A percentile compares a stretch with the other conserved stretches of the same genome.
phyloP scores from a whole-genome alignment of 2,113 vertebrate genomes.

The Calidris pugnax region DNA sequence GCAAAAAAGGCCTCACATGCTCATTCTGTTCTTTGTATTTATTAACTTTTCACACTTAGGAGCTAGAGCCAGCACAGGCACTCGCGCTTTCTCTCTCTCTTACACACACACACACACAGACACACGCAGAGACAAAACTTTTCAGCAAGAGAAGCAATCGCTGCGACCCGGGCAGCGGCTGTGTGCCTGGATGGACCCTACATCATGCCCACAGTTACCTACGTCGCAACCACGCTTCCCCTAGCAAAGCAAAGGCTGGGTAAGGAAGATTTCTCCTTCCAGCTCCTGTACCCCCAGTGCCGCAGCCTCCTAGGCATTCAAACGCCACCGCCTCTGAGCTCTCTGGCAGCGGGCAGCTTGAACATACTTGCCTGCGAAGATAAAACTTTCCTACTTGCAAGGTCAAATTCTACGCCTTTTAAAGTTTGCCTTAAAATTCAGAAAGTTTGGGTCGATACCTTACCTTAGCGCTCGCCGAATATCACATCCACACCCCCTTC shows the following conservation, averaged over 20 bases:
- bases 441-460: slow-evolving; percentile 40
- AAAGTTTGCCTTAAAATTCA: slow-evolving; percentile 36
- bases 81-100: neutral
- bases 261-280: neutral
- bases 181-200: neutral
- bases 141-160: neutral
- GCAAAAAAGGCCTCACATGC: slow-evolving; percentile 57
- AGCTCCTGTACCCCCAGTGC: neutral
- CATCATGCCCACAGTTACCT: neutral
- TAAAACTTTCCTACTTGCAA: slow-evolving; percentile 45
- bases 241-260: neutral
- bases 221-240: neutral
- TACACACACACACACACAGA: neutral
- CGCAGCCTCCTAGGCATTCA: neutral
- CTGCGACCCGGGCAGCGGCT: neutral
- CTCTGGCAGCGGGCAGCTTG: neutral
- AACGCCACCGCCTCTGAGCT: neutral
- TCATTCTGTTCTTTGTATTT: neutral
- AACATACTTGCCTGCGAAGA: neutral
- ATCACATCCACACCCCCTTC: slow-evolving; percentile 45
- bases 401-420: neutral
- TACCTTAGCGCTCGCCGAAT: slow-evolving; percentile 34
- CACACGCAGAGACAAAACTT: neutral
- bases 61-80: neutral
- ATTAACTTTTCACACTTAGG: slow-evolving; percentile 21